Evolutionary conservation across 1,140 invertebrate genomes (phyloP).

Genomic region (Calycopis cecrops): DNA sequence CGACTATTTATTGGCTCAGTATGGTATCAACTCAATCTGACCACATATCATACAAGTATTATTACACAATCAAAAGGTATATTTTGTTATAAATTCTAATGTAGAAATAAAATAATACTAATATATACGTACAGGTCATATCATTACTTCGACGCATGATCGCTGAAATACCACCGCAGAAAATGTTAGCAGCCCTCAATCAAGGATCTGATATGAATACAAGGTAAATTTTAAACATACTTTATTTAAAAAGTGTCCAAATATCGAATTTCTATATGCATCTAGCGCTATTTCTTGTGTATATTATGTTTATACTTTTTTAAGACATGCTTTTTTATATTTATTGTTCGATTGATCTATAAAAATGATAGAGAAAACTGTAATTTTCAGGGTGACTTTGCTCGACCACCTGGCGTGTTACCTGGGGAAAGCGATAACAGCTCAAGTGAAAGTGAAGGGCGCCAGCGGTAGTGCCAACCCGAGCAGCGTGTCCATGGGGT

Average conservation of each 20-base stretch:
- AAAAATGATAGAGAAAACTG: neutral
- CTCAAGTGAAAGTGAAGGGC: conserved; percentile 76
- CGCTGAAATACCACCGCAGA: conserved; percentile 60
- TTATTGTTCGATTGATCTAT: neutral
- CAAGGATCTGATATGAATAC: conserved; percentile 37
- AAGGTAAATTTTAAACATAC: conserved; percentile 31
- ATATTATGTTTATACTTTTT: too few relatives aligned
- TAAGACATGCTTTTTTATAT: too few relatives aligned
- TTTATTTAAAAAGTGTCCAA: too few relatives aligned
- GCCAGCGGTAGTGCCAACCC: conserved; percentile 75
- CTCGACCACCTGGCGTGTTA: conserved; percentile 67
- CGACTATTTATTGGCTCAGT: too few relatives aligned
- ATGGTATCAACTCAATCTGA: too few relatives aligned
- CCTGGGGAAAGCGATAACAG: conserved; percentile 62
- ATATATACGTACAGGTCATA: conserved; percentile 53
- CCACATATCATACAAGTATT: too few relatives aligned
- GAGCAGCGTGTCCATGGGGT: conserved; percentile 49
- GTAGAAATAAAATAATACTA: too few relatives aligned
- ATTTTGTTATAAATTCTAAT: too few relatives aligned
- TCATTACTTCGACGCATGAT: conserved; percentile 63
- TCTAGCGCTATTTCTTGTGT: too few relatives aligned
- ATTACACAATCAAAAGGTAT: too few relatives aligned
- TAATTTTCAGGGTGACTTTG: conserved; percentile 45
- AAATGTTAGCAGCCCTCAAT: conserved; percentile 52
- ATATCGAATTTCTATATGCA: too few relatives aligned